Base-by-base conservation (phyloP, 2,888 invertebrate species). In the Orthosia cruda region DNA sequence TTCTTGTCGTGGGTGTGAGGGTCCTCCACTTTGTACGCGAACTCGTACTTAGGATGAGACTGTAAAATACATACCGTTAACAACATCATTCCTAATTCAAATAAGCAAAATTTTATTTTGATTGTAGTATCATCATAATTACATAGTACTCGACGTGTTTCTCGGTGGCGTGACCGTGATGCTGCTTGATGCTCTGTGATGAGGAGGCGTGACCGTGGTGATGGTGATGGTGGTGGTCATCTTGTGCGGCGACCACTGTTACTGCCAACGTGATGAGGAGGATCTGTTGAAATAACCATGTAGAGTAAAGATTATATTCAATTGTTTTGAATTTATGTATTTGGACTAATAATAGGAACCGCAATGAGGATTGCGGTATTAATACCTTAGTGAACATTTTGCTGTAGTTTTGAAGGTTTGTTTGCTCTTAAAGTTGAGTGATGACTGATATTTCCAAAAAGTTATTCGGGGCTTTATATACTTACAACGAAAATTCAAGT, bases 1-100 rank as follows among this genome's bases (percentile, higher is more conserved):
- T 97, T 97, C 85, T 94, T 92, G 91, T 97, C 97, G 5, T 95
- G 96, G 49, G 97, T 97, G 83, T 97, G 97, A 0, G 93, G 94
- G 83, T 97, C 97, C 76, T 94, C 92, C 12, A 96, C 96, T 57
- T 95, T 93, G 88, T 96, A 96, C 84, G 94, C 93, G 88, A 94
- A 96, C 89, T 94, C 93, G 89, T 97, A 96, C 89, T 95, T 95
- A 32, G 96, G 95, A 77, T 95, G 94, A 40, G 95, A 81, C 92
- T 91, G 80, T 1, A 78, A 74, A 9, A 71, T 4, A 82, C 40
- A 3, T 40, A 52, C 4, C 4, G 26, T 65, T 58, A 64, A 45
- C 0, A 20, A 18, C 4, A 12, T 49, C 12, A 4, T 15, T 15
- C 9, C 15, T 32, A 15, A 32, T 13, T 57, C 26, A 23, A 23